A percentile compares a stretch with the other conserved stretches of the same genome.
Conservation (phyloP, 2,113 vertebrate genomes). For the Strix uralensis region DNA sequence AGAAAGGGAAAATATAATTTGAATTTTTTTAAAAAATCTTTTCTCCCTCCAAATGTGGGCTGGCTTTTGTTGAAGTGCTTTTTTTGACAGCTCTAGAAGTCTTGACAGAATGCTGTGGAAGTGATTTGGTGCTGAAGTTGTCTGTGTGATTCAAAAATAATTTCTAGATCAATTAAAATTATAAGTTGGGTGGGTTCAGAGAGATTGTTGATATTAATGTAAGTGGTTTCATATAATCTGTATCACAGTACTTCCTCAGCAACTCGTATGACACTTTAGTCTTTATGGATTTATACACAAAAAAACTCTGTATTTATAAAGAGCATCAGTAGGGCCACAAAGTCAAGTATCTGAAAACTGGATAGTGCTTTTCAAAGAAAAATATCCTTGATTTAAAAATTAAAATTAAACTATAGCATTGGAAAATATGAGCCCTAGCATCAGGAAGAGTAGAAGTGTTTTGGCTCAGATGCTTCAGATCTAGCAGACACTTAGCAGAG, state of each 20-base stretch:
- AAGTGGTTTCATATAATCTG: background rate
- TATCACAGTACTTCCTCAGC: background rate
- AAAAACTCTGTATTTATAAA: background rate
- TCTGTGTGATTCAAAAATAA: background rate
- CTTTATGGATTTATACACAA: background rate
- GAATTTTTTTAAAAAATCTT: background rate
- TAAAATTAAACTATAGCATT: background rate
- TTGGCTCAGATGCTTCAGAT: background rate
- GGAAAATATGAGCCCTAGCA: background rate
- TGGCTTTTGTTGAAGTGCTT: background rate
- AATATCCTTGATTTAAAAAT: background rate
- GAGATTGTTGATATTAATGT: background rate
- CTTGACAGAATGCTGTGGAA: background rate
- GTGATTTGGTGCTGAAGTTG: background rate
- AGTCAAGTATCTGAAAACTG: constrained; percentile 22
- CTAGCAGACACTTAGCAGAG: background rate
- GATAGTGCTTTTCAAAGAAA: constrained; percentile 15
- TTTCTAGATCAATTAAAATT: background rate
- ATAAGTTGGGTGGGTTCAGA: background rate
- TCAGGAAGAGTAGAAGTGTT: background rate
- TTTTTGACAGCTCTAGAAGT: background rate
- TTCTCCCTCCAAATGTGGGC: background rate
- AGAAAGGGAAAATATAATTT: background rate
- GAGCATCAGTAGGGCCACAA: background rate
- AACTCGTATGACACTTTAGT: background rate